Base-by-base conservation (phyloP, 2,797 vertebrate genomes). In the Heliangelus exortis region DNA sequence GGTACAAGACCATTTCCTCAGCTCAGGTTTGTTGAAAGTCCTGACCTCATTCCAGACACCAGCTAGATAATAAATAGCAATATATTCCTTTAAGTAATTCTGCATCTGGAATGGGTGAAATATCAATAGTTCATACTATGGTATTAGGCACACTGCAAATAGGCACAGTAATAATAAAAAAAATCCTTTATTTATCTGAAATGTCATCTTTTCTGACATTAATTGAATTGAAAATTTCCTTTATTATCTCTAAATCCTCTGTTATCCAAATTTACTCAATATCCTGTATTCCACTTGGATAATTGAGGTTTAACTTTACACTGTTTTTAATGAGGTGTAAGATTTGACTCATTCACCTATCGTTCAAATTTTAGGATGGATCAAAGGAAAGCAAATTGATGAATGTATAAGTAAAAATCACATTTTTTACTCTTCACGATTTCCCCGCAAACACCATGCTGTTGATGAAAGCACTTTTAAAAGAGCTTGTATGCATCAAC, bases 391-490 rank as follows among this genome's bases (percentile, higher is more conserved):
- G 41, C 45, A 82, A 92, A 89, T 43, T 95, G 91, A 74, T 81
- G 92, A 94, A 68, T 66, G 36, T 93, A 77, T 93, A 95, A 96
- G 95, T 96, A 84, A 96, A 94, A 94, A 73, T 81, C 72, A 59
- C 50, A 67, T 92, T 96, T 93, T 79, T 94, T 96, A 92, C 36
- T 81, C 67, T 61, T 74, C 65, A 26, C 62, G 36, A 90, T 93
- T 96, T 90, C 73, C 43, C 61, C 88, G 83, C 66, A 86, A 86
- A 90, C 47, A 68, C 85, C 43, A 10, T 14, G 62, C 78, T 90
- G 65, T 89, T 90, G 85, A 92, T 92, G 81, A 95, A 91, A 90
- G 59, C 68, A 25, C 86, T 91, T 94, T 41, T 23, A 1, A 33
- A 71, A 90, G 58, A 65, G 53, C 26, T n/a, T 69, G 34, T 79